phyloP scores from a whole-genome alignment of 2,113 vertebrate genomes.

The Eolophus roseicapilla region DNA sequence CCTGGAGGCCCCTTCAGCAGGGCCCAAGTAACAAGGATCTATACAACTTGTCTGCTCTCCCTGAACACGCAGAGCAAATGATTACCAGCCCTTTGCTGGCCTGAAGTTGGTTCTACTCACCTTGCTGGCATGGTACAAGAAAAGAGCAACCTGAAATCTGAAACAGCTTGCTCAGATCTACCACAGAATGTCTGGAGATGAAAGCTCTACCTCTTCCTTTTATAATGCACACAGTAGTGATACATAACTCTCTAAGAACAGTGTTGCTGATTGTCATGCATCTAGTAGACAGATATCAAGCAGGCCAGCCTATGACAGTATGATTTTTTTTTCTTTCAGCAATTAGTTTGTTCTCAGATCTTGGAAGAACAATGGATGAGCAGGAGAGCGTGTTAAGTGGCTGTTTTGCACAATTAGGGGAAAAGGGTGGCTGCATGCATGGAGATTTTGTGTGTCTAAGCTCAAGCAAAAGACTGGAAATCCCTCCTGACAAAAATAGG shows the following conservation, averaged over 20 bases:
- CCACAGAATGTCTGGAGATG: neutral
- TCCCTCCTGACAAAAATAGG: neutral
- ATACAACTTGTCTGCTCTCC: neutral
- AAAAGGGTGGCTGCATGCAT: neutral
- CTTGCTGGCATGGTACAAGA: neutral
- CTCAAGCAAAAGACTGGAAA: neutral
- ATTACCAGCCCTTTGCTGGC: neutral
- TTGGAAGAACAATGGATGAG: neutral
- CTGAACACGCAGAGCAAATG: neutral
- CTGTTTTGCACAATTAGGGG: neutral
- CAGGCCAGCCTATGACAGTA: neutral
- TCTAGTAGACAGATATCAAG: neutral
- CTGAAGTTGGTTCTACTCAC: neutral
- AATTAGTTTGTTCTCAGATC: neutral
- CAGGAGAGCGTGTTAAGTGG: neutral
- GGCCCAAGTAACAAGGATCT: neutral
- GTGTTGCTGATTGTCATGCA: neutral
- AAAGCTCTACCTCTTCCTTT: neutral
- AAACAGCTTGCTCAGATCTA: neutral
- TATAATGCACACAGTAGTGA: accelerated
- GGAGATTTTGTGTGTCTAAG: neutral
- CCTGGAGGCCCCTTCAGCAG: neutral
- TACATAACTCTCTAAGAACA: neutral
- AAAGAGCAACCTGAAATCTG: neutral
- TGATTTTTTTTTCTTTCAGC: neutral